phyloP scores from a whole-genome alignment of 2,888 invertebrate species.

The Cephonodes hylas region DNA sequence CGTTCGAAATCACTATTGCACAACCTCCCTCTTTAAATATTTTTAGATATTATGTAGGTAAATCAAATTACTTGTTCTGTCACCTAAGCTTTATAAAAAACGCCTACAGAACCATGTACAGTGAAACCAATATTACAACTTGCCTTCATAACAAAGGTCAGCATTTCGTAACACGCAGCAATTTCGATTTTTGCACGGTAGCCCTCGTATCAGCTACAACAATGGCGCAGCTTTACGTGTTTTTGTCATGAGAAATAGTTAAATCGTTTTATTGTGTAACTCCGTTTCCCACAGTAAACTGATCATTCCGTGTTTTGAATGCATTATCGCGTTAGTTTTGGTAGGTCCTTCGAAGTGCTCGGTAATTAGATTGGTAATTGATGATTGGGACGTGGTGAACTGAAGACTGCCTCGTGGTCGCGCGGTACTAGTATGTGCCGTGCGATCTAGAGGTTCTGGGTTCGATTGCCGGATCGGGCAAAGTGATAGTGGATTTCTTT shows the following conservation, averaged over 20 bases:
- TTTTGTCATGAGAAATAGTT: constrained; percentile 3
- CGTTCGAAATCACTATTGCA: too few species aligned
- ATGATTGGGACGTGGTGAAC: not conserved
- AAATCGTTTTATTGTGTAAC: constrained; percentile 4
- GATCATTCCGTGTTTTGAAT: not conserved
- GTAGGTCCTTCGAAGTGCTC: not conserved
- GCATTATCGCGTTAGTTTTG: constrained; percentile 5
- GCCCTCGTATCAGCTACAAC: not conserved
- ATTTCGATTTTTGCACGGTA: constrained; percentile 8
- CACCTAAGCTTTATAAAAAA: too few species aligned
- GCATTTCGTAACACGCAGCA: not conserved
- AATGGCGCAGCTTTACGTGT: not conserved
- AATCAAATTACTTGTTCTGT: too few species aligned
- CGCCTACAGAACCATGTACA: not conserved
- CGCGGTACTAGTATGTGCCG: too few species aligned
- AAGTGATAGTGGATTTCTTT: too few species aligned
- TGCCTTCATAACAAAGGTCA: not conserved
- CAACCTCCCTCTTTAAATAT: too few species aligned
- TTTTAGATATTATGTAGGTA: too few species aligned
- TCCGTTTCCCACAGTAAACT: not conserved
- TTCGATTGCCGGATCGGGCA: too few species aligned
- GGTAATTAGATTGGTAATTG: not conserved
- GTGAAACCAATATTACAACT: not conserved
- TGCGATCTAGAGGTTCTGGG: too few species aligned
- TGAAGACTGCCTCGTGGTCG: too few species aligned